Conservation (phyloP, 2,888 invertebrate species). For the Scotopteryx bipunctaria region DNA sequence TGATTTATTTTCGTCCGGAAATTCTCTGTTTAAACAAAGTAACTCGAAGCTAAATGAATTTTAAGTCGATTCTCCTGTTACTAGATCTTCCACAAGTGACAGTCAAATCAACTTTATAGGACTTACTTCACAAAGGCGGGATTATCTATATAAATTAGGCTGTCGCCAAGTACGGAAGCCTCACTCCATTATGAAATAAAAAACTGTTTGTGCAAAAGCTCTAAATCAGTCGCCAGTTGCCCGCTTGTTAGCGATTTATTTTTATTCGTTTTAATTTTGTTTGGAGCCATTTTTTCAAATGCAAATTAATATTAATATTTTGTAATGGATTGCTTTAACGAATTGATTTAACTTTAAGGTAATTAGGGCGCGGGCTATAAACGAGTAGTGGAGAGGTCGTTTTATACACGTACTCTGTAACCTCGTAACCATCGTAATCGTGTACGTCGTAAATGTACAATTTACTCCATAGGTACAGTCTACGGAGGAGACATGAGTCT, state of each 20-base stretch:
- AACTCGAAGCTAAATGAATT: background rate
- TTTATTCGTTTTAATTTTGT: conserved; percentile 12
- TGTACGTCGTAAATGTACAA: too few species aligned
- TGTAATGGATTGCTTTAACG: conserved; percentile 16
- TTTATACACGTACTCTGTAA: too few species aligned
- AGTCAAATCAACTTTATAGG: background rate
- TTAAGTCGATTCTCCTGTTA: background rate
- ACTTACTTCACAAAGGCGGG: too few species aligned
- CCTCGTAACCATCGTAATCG: too few species aligned
- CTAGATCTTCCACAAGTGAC: background rate
- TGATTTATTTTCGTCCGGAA: conserved; percentile 1
- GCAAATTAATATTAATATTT: conserved; percentile 12
- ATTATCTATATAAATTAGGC: background rate
- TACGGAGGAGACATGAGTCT: too few species aligned
- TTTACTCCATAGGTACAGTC: too few species aligned
- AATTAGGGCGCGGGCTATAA: too few species aligned
- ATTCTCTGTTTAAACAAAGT: background rate
- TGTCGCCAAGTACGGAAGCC: background rate
- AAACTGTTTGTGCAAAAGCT: conserved; percentile 14
- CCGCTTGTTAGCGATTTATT: conserved; percentile 14
- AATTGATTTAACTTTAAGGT: background rate
- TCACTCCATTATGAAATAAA: conserved; percentile 10
- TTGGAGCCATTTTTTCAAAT: conserved; percentile 10
- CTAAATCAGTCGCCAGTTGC: conserved; percentile 18
- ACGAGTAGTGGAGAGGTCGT: too few species aligned